Evolutionary conservation across 2,113 vertebrate genomes (phyloP).

Genomic region (Ptyas mucosa): DNA sequence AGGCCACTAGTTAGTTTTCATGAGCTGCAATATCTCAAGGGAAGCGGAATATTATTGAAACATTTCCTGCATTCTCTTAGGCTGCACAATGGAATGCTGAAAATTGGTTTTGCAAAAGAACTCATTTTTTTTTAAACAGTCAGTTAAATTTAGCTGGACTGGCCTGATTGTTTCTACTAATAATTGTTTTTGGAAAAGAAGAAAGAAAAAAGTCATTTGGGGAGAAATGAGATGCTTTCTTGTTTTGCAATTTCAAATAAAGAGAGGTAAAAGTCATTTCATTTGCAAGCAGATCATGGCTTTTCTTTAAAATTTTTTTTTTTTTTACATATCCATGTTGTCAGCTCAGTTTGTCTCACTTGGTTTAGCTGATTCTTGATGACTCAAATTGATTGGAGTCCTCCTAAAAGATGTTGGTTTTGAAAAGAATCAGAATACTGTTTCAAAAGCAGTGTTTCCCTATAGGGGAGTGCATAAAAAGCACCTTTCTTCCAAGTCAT

Average conservation of each 20-base stretch:
- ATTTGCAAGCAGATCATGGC: neutral
- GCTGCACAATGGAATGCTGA: slow-evolving; percentile 59
- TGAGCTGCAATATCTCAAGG: slow-evolving; percentile 69
- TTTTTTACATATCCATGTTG: neutral
- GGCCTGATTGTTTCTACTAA: slow-evolving; percentile 28
- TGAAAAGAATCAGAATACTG: neutral
- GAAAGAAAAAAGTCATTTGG: slow-evolving; percentile 36
- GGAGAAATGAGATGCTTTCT: slow-evolving; percentile 24
- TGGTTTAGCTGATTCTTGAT: neutral
- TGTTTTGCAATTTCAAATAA: neutral
- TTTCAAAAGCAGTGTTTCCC: neutral
- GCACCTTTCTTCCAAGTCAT: neutral
- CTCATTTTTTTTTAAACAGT: slow-evolving; percentile 43
- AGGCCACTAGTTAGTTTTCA: slow-evolving; percentile 69
- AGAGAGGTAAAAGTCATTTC: neutral
- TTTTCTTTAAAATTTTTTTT: too few relatives aligned
- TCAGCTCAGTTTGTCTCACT: neutral
- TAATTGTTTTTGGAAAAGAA: slow-evolving; percentile 27
- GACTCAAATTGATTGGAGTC: neutral
- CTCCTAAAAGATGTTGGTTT: neutral
- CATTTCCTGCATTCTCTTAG: slow-evolving; percentile 74
- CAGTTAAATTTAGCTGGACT: slow-evolving; percentile 51
- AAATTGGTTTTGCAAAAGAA: slow-evolving; percentile 60
- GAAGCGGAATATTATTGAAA: slow-evolving; percentile 70
- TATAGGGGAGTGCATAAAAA: neutral